Conservation (phyloP, 2,113 vertebrate species). For the Tautogolabrus adspersus region DNA sequence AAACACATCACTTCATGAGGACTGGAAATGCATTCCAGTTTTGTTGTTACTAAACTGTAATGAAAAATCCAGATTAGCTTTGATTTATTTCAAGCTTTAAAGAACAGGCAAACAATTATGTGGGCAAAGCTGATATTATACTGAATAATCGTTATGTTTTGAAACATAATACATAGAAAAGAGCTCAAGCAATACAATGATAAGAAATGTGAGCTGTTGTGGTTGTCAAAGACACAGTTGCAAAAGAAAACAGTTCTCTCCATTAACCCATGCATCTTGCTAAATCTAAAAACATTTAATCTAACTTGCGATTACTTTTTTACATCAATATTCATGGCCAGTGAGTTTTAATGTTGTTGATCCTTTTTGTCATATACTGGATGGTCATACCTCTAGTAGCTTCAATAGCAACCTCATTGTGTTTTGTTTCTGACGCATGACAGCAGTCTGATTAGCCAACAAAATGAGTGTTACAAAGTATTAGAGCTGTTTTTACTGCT, state of each 20-base stretch:
- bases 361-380: slow-evolving; percentile 7
- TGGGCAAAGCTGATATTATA: slow-evolving; percentile 25
- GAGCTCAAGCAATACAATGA: slow-evolving; percentile 38
- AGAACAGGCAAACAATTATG: slow-evolving; percentile 27
- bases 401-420: slow-evolving; percentile 52
- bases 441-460: slow-evolving; percentile 40
- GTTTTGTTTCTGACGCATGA: slow-evolving; percentile 57
- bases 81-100: slow-evolving; percentile 38
- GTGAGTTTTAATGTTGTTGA: background rate
- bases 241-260: background rate
- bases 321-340: background rate
- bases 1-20: slow-evolving; percentile 37
- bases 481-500: slow-evolving; percentile 50
- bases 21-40: slow-evolving; percentile 22
- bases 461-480: slow-evolving; percentile 58
- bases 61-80: slow-evolving; percentile 6
- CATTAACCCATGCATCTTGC: background rate
- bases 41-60: slow-evolving; percentile 9
- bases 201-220: slow-evolving; percentile 16
- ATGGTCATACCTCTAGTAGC: slow-evolving; percentile 14
- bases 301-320: slow-evolving; percentile 6
- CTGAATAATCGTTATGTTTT: no score
- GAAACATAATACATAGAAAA: background rate
- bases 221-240: background rate
- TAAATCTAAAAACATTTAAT: no score